Conservation (phyloP, 2,797 vertebrate genomes). For the Crotalus adamanteus region DNA sequence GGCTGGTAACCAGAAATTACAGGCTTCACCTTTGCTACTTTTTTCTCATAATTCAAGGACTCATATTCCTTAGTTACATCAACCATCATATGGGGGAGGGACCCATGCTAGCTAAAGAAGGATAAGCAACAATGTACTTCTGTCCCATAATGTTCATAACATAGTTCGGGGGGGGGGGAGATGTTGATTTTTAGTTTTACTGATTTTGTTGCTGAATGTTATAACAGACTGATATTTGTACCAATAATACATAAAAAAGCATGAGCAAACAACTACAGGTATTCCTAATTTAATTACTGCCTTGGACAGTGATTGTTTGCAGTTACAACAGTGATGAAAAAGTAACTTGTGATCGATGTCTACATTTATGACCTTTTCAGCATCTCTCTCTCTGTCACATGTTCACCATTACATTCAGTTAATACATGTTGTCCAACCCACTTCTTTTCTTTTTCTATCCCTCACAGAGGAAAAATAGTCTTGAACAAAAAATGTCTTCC, state of each 20-base stretch:
- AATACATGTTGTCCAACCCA: not conserved
- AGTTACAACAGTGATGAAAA: not conserved
- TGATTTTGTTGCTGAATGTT: not conserved
- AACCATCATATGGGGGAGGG: not conserved
- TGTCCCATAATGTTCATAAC: not conserved
- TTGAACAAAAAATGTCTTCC: not conserved
- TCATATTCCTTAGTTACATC: not conserved
- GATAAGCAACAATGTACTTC: not conserved
- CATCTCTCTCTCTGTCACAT: not conserved
- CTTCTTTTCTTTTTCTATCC: not conserved
- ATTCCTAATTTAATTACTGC: not conserved
- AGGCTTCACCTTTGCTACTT: not conserved
- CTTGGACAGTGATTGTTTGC: not conserved
- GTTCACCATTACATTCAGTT: not conserved
- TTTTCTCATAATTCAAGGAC: not conserved
- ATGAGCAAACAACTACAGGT: not conserved
- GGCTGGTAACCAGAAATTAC: not conserved
- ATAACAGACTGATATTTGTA: not conserved
- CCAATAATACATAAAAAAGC: not conserved
- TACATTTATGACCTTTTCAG: not conserved
- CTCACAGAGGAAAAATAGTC: not conserved
- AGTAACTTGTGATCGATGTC: not conserved
- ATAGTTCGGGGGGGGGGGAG: not conserved
- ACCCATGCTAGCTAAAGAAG: not conserved
- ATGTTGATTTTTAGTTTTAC: not conserved